phyloP scores from a whole-genome alignment of 1,140 invertebrate species.

The Oppia nitens region DNA sequence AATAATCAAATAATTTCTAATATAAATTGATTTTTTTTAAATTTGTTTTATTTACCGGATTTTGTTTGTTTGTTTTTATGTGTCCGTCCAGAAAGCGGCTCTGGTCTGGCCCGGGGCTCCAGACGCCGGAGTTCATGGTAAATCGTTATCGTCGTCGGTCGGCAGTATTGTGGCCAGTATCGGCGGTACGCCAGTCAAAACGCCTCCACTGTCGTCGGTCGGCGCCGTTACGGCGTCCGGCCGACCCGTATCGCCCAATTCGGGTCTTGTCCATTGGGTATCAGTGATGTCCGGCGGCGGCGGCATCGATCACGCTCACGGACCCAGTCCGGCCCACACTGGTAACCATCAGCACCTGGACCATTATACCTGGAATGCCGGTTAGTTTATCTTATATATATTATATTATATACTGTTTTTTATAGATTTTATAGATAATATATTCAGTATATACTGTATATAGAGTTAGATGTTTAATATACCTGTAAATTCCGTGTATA shows the following conservation, averaged over 20 bases:
- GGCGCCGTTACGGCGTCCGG: constrained; percentile 13
- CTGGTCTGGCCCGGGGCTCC: constrained; percentile 28
- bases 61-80: not conserved
- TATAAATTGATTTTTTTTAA: too few species aligned
- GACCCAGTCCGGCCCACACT: constrained; percentile 34
- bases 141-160: constrained; percentile 21
- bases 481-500: too few species aligned
- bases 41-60: not conserved
- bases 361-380: not conserved
- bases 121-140: constrained; percentile 19
- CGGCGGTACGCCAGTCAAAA: not conserved
- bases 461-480: too few species aligned
- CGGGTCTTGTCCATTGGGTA: constrained; percentile 55
- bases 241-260: constrained; percentile 27
- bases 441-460: too few species aligned
- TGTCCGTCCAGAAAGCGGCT: constrained; percentile 31
- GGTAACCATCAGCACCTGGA: not conserved
- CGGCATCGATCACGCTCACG: constrained; percentile 39
- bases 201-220: constrained; percentile 14
- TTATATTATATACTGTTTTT: too few species aligned
- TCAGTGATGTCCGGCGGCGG: constrained; percentile 64
- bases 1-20: too few species aligned
- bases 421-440: too few species aligned
- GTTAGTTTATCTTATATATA: too few species aligned
- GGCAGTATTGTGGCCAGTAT: constrained; percentile 23